phyloP scores from a whole-genome alignment of 2,888 invertebrate genomes.

The Hypsopygia costalis region DNA sequence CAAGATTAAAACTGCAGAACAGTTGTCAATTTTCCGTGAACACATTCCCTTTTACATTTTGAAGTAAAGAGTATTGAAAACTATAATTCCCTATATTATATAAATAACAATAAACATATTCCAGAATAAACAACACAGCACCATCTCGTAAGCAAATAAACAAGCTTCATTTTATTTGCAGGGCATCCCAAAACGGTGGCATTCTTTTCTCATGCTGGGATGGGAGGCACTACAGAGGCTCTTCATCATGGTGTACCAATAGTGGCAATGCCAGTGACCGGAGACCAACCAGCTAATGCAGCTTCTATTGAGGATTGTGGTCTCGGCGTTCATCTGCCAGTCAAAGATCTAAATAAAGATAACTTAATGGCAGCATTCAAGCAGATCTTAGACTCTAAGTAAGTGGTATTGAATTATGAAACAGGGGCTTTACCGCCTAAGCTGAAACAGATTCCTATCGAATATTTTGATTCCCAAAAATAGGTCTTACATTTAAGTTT shows the following conservation, averaged over 20 bases:
- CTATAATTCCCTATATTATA: neutral
- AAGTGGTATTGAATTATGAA: too few species aligned
- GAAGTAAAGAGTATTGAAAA: too few species aligned
- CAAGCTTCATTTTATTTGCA: constrained; percentile 47
- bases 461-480: too few species aligned
- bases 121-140: too few species aligned
- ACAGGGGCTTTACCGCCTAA: too few species aligned
- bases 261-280: constrained; percentile 79
- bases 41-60: too few species aligned
- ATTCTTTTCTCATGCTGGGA: constrained; percentile 81
- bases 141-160: too few species aligned
- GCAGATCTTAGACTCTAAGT: constrained; percentile 78
- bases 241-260: constrained; percentile 81
- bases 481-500: too few species aligned
- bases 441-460: too few species aligned
- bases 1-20: too few species aligned
- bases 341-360: constrained; percentile 72
- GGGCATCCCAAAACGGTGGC: constrained; percentile 81
- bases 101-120: too few species aligned
- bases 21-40: too few species aligned
- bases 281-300: constrained; percentile 82
- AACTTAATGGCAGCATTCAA: constrained; percentile 71
- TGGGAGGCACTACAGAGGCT: constrained; percentile 81
- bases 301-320: constrained; percentile 78
- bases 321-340: constrained; percentile 65